Evolutionary conservation across 1,140 invertebrate genomes (phyloP).

Genomic region (Formica exsecta): DNA sequence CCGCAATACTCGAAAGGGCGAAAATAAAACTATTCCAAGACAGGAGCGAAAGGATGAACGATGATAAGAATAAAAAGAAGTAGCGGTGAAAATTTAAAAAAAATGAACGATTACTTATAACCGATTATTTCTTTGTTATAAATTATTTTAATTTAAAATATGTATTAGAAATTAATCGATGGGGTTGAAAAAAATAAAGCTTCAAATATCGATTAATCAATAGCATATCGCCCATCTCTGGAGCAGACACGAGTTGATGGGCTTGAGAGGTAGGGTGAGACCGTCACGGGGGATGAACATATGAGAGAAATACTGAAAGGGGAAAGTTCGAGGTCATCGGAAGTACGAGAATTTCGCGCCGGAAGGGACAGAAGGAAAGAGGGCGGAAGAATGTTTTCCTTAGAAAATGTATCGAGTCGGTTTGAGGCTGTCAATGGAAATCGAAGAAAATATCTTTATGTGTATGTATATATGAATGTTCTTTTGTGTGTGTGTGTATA

Average conservation of each 20-base stretch:
- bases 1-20: neutral
- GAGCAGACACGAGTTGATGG: neutral
- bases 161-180: neutral
- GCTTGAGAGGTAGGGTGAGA: constrained; percentile 6
- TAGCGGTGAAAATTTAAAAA: neutral
- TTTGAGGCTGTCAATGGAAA: constrained; percentile 39
- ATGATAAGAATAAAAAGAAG: neutral
- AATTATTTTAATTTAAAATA: neutral
- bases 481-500: neutral
- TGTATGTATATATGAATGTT: neutral
- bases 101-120: neutral
- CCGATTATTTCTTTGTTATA: neutral
- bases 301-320: constrained; percentile 46
- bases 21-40: neutral
- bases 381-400: constrained; percentile 45
- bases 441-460: neutral
- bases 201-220: constrained; percentile 20
- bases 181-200: constrained; percentile 3
- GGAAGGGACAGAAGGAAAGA: constrained; percentile 40
- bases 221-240: constrained; percentile 8
- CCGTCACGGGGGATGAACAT: neutral
- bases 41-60: neutral
- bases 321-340: constrained; percentile 31
- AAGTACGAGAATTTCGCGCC: constrained; percentile 48
- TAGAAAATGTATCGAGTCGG: constrained; percentile 33